These are phyloP conservation scores for Calosoma granatense DNA, from an alignment of 1,140 invertebrate species.

Conservation along the genomic window DNA sequence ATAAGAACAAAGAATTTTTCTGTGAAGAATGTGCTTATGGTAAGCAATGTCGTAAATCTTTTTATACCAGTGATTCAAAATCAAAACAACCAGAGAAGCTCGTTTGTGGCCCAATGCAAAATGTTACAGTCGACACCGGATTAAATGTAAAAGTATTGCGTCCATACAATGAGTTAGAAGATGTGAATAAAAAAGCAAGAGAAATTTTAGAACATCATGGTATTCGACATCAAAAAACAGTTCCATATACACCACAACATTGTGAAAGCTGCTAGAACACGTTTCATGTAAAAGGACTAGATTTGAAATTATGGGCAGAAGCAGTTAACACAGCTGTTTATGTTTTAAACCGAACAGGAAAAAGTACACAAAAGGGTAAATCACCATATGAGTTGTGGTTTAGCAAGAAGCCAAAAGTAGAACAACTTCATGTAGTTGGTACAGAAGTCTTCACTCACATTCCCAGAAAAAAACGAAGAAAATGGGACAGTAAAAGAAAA, in stretches of 20 bases:
- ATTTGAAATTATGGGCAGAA: constrained; percentile 30
- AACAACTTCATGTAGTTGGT: constrained; percentile 33
- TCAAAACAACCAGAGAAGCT: constrained; percentile 25
- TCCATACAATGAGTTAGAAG: background rate
- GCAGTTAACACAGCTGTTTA: constrained; percentile 24
- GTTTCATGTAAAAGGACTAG: constrained; percentile 18
- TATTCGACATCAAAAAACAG: constrained; percentile 1
- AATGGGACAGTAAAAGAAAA: constrained; percentile 31
- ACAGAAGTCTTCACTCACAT: constrained; percentile 31
- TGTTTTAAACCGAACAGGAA: constrained; percentile 24
- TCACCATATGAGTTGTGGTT: constrained; percentile 24
- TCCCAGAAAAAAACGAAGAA: constrained; percentile 30
- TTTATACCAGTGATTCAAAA: constrained; percentile 20
- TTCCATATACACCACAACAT: constrained; percentile 16
- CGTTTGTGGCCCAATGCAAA: constrained; percentile 31
- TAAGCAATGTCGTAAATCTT: constrained; percentile 28
- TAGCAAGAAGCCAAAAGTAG: constrained; percentile 34
- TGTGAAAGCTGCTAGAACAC: constrained; percentile 29
- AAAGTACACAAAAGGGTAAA: constrained; percentile 16
- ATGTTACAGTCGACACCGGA: constrained; percentile 13
- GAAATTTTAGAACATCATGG: constrained; percentile 10
- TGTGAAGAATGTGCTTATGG: constrained; percentile 13
- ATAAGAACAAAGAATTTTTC: background rate
- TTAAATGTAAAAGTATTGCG: constrained; percentile 15
- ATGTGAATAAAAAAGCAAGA: constrained; percentile 5